Percentiles rank a stretch among this genome's conserved stretches.
These are phyloP conservation scores for Brachionichthys hirsutus DNA, from an alignment of 2,113 vertebrate genomes.

Conservation along the genomic window DNA sequence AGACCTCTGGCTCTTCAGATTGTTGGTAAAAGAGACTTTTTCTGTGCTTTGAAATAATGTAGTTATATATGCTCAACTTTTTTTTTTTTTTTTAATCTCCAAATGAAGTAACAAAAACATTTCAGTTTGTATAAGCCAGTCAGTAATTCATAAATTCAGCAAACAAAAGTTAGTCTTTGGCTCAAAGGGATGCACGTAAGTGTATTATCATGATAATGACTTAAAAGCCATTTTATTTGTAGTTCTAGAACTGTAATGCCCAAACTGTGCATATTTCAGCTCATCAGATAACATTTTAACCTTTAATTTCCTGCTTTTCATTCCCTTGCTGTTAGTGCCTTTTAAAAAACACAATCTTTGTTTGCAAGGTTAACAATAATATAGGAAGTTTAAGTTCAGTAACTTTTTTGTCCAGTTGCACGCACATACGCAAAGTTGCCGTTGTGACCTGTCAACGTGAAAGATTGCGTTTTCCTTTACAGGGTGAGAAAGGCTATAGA, in stretches of 20 bases:
- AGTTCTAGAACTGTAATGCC: neutral
- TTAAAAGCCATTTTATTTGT: neutral
- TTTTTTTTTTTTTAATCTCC: no score
- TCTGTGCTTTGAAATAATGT: neutral
- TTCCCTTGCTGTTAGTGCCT: neutral
- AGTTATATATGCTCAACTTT: no score
- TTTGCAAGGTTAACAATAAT: neutral
- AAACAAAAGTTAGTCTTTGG: constrained; percentile 8
- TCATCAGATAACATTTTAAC: neutral
- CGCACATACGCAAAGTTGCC: no score
- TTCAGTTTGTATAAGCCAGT: no score
- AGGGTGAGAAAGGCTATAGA: neutral
- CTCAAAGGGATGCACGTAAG: neutral
- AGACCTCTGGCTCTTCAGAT: constrained; percentile 79
- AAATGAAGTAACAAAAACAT: no score
- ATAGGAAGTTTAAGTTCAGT: neutral
- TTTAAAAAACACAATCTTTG: neutral
- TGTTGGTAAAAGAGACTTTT: constrained; percentile 69
- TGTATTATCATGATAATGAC: neutral
- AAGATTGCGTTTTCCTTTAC: neutral
- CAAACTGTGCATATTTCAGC: neutral
- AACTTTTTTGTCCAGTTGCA: neutral
- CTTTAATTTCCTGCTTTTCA: neutral
- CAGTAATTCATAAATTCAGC: neutral
- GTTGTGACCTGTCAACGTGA: neutral